Evolutionary conservation across 2,888 invertebrate genomes (phyloP), one percentile per base, ranked within the genome.

Genomic region (Thymelicus lineola): DNA sequence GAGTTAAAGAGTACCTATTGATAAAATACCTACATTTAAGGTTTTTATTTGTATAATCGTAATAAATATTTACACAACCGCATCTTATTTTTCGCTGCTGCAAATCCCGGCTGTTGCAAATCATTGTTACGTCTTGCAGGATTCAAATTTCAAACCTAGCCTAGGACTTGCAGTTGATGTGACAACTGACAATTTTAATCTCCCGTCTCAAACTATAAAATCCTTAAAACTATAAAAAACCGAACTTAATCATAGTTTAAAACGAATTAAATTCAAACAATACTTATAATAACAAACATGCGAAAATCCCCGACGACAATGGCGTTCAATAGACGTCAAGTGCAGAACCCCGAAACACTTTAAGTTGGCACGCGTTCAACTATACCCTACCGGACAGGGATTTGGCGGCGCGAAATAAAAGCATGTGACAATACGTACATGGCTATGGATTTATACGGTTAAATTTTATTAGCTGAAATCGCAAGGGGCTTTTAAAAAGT

Each of bases 331-430:
- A 58, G n/a, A 38, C 58, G 58, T 36, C 38, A 12, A 57, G 55
- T n/a, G 28, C 46, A 57, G 63, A 63, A 57, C 62, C 62, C 68
- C 28, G 62, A 69, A 48, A 57, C 42, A 38, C 62, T 53, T 57
- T 14, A 57, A 57, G 35, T 53, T 68, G 68, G 68, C 68, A 62
- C 17, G 46, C 35, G 62, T 57, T 61, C 67, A 68, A 46, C 62
- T 55, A 7, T n/a, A 7, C 57, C n/a, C n/a, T 36, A 3, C 57
- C 10, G 35, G 68, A 57, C 68, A 57, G 20, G 61, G 68, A 68
- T 62, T 53, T 67, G 66, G 67, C 57, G 45, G 46, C 67, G 61
- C 55, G 55, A 68, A 68, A 68, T 62, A 68, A 68, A 68, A 62
- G 61, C 42, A 42, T 42, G 53, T 61, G 67, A 67, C 60, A 60